phyloP scores from a whole-genome alignment of 1,140 invertebrate species.

The Trachymyrmex septentrionalis region DNA sequence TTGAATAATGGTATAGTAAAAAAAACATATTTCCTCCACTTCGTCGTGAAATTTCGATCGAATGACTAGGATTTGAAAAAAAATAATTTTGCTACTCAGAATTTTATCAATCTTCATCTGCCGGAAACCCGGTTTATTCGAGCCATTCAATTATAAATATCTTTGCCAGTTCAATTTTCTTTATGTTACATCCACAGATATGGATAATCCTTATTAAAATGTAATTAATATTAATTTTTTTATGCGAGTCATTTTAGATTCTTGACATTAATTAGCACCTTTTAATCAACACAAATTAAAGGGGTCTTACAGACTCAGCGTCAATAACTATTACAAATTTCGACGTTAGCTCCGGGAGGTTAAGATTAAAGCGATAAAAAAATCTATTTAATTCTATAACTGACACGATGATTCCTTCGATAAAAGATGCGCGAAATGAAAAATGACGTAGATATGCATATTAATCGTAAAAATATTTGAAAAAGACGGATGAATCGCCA shows the following conservation, averaged over 20 bases:
- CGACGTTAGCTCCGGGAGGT: too few relatives aligned
- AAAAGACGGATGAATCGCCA: slow-evolving; percentile 31
- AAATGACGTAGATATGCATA: background rate
- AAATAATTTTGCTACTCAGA: background rate
- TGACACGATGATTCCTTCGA: background rate
- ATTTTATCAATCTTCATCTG: background rate
- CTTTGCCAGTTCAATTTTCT: too few relatives aligned
- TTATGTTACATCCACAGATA: too few relatives aligned
- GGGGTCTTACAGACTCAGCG: too few relatives aligned
- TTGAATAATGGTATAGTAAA: slow-evolving; percentile 19
- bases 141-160: too few relatives aligned
- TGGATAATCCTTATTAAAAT: too few relatives aligned
- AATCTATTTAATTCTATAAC: slow-evolving; percentile 1
- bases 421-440: background rate
- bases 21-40: background rate
- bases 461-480: slow-evolving; percentile 36
- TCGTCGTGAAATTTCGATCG: background rate
- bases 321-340: too few relatives aligned
- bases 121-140: too few relatives aligned
- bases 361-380: background rate
- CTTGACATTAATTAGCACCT: too few relatives aligned
- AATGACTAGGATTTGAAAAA: background rate
- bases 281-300: too few relatives aligned
- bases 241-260: too few relatives aligned
- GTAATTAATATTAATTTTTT: too few relatives aligned